Evolutionary conservation across 2,888 invertebrate genomes (phyloP), one percentile per base, ranked within the genome.

Genomic region (Cantharis rustica): DNA sequence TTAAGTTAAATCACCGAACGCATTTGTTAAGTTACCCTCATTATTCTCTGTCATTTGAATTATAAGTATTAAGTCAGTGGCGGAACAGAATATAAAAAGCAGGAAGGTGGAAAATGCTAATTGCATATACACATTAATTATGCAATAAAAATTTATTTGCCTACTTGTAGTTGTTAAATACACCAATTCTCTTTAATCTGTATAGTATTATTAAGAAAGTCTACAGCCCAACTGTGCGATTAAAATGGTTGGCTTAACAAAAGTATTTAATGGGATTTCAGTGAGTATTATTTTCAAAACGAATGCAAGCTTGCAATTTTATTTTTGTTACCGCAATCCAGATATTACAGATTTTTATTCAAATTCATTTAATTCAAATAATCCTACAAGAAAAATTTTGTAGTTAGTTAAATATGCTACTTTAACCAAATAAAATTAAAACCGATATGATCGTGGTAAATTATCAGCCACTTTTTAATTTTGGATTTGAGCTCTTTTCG

Each of bases 1-100:
- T 73, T 66, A 47, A 72, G 66, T 16, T 69, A 71, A 76, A 69
- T 70, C 47, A 69, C 69, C 62, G 66, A 61, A 61, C 66, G 27
- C 73, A 75, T 75, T 75, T 72, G 70, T 76, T 76, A 76, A 76
- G 31, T 66, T 68, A 27, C 61, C 16, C 70, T 63, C 73, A 76
- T 76, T 76, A 73, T 73, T 76, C 62, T 62, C 71, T 76, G 76
- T 76, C 76, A 76, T 61, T 76, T 16, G 68, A 16, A 15, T 26
- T 23, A 66, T 66, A 17, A 20, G 64, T 66, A 23, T 20, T 66
- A 23, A 17, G 64, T 66, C 64, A 66, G 64, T 66, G 23, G 64
- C 64, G 64, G 64, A 66, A 66, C 64, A 66, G 13, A 66, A 66
- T 66, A 9, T 11, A n/a, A 66, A 47, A 47, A 47, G n/a, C 47